These are phyloP conservation scores for Otocyon megalotis DNA, from an alignment of 2,113 vertebrate species.

Conservation along the genomic window DNA sequence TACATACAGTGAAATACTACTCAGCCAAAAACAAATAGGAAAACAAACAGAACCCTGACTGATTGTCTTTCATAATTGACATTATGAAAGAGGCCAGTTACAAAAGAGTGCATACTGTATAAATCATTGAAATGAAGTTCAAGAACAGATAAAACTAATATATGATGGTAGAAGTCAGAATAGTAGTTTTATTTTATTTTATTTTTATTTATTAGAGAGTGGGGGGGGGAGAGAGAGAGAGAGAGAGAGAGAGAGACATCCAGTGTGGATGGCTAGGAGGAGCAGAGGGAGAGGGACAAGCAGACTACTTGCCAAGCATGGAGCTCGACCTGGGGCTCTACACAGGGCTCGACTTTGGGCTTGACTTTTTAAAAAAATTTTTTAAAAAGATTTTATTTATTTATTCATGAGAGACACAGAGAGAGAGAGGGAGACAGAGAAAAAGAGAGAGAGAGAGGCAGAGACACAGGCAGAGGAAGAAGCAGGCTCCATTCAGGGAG, in stretches of 20 bases:
- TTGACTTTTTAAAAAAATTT: not conserved
- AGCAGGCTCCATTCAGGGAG: too few relatives aligned
- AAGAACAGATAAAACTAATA: conserved; percentile 17
- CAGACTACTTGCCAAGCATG: not conserved
- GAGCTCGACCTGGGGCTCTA: too few relatives aligned
- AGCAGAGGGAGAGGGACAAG: not conserved
- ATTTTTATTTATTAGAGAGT: not conserved
- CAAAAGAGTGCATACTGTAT: not conserved
- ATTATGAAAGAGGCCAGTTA: not conserved
- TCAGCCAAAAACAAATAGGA: conserved; percentile 30
- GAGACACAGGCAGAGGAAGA: too few relatives aligned
- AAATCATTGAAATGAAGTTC: not conserved
- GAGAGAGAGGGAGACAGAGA: too few relatives aligned
- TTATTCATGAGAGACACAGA: too few relatives aligned
- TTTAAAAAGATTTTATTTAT: too few relatives aligned
- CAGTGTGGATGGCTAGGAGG: not conserved
- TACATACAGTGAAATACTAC: not conserved
- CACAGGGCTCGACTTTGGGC: not conserved
- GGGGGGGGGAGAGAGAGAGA: not conserved
- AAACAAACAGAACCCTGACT: not conserved
- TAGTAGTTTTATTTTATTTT: conserved; percentile 29
- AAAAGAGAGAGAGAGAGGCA: too few relatives aligned
- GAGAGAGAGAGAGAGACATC: not conserved
- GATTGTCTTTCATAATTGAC: not conserved
- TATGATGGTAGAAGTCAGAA: not conserved